Evolutionary conservation across 1,140 invertebrate genomes (phyloP).

Genomic region (Rhyacophila brunnea): DNA sequence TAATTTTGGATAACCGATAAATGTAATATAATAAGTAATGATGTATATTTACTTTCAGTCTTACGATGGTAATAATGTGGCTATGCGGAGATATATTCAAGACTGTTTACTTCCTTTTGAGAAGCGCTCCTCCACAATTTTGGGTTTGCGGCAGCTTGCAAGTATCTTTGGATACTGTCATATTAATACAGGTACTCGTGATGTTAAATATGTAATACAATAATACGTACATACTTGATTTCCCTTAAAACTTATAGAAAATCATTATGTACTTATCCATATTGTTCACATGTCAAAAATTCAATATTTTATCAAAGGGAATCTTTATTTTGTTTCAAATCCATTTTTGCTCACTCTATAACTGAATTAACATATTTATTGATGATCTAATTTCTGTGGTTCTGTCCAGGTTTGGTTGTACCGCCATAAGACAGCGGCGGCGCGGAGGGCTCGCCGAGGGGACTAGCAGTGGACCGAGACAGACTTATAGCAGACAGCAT

Average conservation of each 20-base stretch:
- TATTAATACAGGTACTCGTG: constrained; percentile 83
- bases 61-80: constrained; percentile 97
- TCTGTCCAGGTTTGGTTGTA: constrained; percentile 66
- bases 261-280: no score
- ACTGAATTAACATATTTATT: no score
- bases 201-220: no score
- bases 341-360: no score
- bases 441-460: constrained; percentile 57
- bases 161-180: constrained; percentile 80
- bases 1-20: no score
- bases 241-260: no score
- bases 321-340: no score
- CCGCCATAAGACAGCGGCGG: constrained; percentile 60
- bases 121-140: constrained; percentile 91
- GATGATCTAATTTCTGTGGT: constrained; percentile 38
- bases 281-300: no score
- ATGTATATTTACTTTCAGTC: constrained; percentile 55
- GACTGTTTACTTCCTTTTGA: constrained; percentile 91
- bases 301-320: no score
- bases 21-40: no score
- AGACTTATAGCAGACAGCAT: constrained; percentile 50
- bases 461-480: constrained; percentile 64
- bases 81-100: constrained; percentile 94
- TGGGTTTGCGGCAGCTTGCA: constrained; percentile 93
- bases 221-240: no score